A percentile compares a stretch with the other conserved stretches of the same genome.
Conservation (phyloP, 2,888 invertebrate genomes). For the Drosophila prolongata region DNA sequence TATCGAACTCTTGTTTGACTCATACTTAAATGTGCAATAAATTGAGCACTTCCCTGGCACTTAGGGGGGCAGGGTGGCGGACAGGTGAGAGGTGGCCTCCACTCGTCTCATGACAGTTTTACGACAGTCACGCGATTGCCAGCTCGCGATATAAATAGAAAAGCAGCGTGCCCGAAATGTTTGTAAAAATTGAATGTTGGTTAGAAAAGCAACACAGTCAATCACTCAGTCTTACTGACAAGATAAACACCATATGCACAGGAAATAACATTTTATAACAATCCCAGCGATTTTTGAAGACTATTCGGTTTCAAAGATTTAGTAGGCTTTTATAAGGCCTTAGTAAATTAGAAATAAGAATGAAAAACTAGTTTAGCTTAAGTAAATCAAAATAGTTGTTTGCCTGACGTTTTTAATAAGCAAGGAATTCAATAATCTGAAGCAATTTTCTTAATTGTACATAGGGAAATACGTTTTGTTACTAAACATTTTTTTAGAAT, state of each 20-base stretch:
- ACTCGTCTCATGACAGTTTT: conserved; percentile 30
- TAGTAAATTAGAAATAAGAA: too few relatives aligned
- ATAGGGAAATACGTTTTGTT: too few relatives aligned
- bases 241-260: conserved; percentile 46
- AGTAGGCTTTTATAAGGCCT: too few relatives aligned
- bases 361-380: too few relatives aligned
- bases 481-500: too few relatives aligned
- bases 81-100: conserved; percentile 23
- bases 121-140: conserved; percentile 66
- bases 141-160: conserved; percentile 64
- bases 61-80: neutral
- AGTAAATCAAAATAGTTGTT: too few relatives aligned
- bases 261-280: neutral
- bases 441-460: too few relatives aligned
- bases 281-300: neutral
- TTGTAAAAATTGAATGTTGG: conserved; percentile 72
- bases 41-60: conserved; percentile 56
- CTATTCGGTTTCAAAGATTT: too few relatives aligned
- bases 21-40: conserved; percentile 67
- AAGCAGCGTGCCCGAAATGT: conserved; percentile 63
- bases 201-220: conserved; percentile 77
- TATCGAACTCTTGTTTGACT: conserved; percentile 68
- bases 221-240: conserved; percentile 63
- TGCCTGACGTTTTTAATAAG: too few relatives aligned
- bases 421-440: too few relatives aligned